Evolutionary conservation across 2,113 vertebrate genomes (phyloP), one percentile per base, ranked within the genome.

Genomic region (Chlamydotis undulata): DNA sequence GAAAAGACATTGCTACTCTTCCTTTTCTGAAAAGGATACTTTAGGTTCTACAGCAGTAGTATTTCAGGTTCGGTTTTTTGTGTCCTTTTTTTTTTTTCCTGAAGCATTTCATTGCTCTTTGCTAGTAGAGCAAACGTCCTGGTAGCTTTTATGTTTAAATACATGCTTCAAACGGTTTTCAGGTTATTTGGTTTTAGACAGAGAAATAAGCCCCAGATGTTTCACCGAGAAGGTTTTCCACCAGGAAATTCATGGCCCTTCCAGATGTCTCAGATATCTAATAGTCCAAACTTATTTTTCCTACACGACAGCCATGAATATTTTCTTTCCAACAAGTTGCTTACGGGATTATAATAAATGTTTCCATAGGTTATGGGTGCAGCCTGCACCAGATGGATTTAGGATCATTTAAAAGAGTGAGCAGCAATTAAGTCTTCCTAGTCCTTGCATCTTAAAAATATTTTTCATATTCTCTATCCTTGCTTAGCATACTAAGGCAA

Each of bases 161-260:
- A 47, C 78, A 83, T 73, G 89, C 56, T 86, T 95, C 89, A 90
- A 87, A 75, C 56, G 89, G 70, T 70, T 89, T 69, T 89, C 55
- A 69, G 22, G 35, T 50, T 53, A 81, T 93, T 92, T 68, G 35
- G 53, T 67, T 94, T 93, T 56, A 91, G 68, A 49, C 79, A 93
- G 35, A 94, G 28, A 73, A 82, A 93, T 82, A 91, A 95, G 96
- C 67, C 92, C 71, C 97, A 97, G 96, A 97, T 97, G 95, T 92
- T 87, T 93, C 49, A 60, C 65, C 19, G 26, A 82, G 76, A 92
- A 84, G 29, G 41, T 55, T 87, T 95, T 95, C 37, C 53, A 92
- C 24, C 45, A 93, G 63, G 73, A 91, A 95, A 92, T 41, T 85
- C 29, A 7, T 26, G 59, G 80, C 35, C 79, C 56, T 92, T 85